Percentiles rank a stretch among this genome's conserved stretches.
phyloP scores from a whole-genome alignment of 2,113 vertebrate species.

The Phylloscopus trochilus region DNA sequence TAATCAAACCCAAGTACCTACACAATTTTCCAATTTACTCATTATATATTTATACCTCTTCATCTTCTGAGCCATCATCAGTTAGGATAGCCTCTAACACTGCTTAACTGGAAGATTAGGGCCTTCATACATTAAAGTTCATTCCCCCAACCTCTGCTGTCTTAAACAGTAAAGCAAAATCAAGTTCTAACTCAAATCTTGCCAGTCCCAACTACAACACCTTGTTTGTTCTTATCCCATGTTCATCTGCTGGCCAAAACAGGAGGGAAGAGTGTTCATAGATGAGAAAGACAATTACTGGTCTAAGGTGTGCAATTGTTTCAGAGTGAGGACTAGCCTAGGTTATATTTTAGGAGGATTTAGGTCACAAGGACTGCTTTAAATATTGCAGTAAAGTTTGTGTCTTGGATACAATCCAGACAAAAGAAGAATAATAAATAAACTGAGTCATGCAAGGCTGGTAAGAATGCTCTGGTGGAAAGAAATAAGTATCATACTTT shows the following conservation, averaged over 20 bases:
- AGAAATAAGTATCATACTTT: not conserved
- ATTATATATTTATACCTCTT: not conserved
- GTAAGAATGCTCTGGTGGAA: not conserved
- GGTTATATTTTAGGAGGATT: not conserved
- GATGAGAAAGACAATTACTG: not conserved
- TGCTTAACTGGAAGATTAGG: not conserved
- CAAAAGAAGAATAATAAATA: not conserved
- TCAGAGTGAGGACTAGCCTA: not conserved
- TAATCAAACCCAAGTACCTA: not conserved
- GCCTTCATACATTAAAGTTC: not conserved
- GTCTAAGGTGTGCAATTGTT: not conserved
- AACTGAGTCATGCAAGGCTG: not conserved
- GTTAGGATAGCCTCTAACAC: not conserved
- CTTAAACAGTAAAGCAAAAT: not conserved
- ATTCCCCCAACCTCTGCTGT: not conserved
- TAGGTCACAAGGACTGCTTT: not conserved
- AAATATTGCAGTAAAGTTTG: not conserved
- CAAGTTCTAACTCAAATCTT: not conserved
- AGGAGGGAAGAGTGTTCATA: not conserved
- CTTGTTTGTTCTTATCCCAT: rapidly evolving
- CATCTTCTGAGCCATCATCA: not conserved
- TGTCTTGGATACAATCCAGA: not conserved
- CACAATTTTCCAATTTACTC: not conserved
- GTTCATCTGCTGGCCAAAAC: not conserved
- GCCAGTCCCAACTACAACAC: not conserved